Percentiles rank a stretch among this genome's conserved stretches.
Evolutionary conservation across 1,140 invertebrate genomes (phyloP).

Genomic region (Sweltsa coloradensis): DNA sequence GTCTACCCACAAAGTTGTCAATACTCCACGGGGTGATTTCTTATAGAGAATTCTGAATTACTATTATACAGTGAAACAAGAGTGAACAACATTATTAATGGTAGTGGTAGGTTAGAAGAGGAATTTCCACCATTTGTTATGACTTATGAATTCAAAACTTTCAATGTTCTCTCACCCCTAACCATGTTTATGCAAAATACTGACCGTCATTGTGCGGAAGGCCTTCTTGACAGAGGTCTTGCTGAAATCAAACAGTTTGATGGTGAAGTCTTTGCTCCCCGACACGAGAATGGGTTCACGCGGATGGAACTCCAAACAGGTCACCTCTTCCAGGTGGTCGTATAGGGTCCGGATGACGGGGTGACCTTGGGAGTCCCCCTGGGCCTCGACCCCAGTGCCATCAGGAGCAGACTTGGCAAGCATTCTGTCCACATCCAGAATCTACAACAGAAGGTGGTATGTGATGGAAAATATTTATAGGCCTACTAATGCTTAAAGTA

Average conservation of each 20-base stretch:
- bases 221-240: slow-evolving; percentile 98
- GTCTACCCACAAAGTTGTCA: too few relatives aligned
- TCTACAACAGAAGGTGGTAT: slow-evolving; percentile 35
- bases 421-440: slow-evolving; percentile 96
- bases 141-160: slow-evolving; percentile 9
- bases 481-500: too few relatives aligned
- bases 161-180: not conserved
- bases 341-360: slow-evolving; percentile 98
- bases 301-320: slow-evolving; percentile 93
- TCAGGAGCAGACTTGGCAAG: slow-evolving; percentile 85
- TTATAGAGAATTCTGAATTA: too few relatives aligned
- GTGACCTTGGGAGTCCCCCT: slow-evolving; percentile 81
- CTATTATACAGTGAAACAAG: too few relatives aligned
- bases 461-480: too few relatives aligned
- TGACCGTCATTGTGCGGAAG: slow-evolving; percentile 77
- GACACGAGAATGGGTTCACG: slow-evolving; percentile 84
- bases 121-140: too few relatives aligned
- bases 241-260: slow-evolving; percentile 95
- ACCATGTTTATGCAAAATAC: too few relatives aligned
- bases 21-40: too few relatives aligned
- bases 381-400: slow-evolving; percentile 58
- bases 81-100: too few relatives aligned
- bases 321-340: slow-evolving; percentile 96
- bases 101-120: too few relatives aligned
- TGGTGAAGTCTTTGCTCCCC: slow-evolving; percentile 83